phyloP scores from a whole-genome alignment of 2,797 vertebrate species.

The Sparus aurata region DNA sequence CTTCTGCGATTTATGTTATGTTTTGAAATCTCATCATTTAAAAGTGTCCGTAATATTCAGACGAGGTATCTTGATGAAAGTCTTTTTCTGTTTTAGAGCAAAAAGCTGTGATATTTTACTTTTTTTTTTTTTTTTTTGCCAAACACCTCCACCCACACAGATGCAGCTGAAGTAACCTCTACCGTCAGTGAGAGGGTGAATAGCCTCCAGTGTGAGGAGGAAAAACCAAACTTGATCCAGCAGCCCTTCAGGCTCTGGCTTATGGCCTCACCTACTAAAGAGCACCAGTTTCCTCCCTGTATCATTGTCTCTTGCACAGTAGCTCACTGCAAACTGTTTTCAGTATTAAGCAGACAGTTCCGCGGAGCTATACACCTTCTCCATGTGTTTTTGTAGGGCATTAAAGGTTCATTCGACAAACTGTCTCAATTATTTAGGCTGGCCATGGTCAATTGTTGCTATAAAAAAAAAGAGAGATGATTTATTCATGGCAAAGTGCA shows the following conservation, averaged over 20 bases:
- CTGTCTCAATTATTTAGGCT: conserved; percentile 61
- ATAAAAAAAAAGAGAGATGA: conserved; percentile 26
- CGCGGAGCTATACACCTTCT: conserved; percentile 21
- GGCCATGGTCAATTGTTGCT: conserved; percentile 46
- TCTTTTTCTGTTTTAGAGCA: neutral
- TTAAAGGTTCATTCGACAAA: conserved; percentile 58
- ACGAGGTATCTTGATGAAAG: conserved; percentile 11
- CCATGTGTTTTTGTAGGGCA: conserved; percentile 17
- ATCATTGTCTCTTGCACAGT: conserved; percentile 41
- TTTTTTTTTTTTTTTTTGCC: conserved; percentile 23
- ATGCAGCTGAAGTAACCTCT: conserved; percentile 64
- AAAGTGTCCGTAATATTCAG: neutral
- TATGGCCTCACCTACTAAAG: conserved; percentile 59
- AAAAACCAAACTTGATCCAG: conserved; percentile 72
- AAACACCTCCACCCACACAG: conserved; percentile 51
- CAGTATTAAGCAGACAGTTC: conserved; percentile 52
- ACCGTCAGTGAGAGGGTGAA: conserved; percentile 71
- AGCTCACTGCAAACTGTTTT: conserved; percentile 33
- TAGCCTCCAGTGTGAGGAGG: conserved; percentile 72
- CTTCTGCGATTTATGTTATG: neutral
- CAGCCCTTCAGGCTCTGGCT: conserved; percentile 55
- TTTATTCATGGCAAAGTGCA: conserved; percentile 58
- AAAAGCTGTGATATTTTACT: conserved; percentile 34
- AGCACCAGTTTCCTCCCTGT: conserved; percentile 49
- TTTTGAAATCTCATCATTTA: neutral